phyloP scores from a whole-genome alignment of 2,797 vertebrate species.

The Astyanax mexicanus region DNA sequence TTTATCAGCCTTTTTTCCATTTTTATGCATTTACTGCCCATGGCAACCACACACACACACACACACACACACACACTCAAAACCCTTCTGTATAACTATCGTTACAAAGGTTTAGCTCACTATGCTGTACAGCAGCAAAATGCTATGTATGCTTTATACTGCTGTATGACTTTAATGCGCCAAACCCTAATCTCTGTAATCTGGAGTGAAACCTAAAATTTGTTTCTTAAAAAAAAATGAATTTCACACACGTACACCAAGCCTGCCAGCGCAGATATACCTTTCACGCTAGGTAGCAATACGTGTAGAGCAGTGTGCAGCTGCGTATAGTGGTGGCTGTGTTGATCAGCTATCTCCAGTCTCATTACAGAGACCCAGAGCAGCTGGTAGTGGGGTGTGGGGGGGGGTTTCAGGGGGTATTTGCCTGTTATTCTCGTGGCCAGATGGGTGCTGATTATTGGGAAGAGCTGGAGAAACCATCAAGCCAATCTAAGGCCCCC shows the following conservation, averaged over 20 bases:
- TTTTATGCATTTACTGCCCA: conserved; percentile 35
- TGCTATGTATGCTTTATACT: no score
- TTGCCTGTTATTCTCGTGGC: conserved; percentile 59
- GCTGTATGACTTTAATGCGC: neutral
- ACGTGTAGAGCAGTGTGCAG: conserved; percentile 29
- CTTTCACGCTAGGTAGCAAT: conserved; percentile 10
- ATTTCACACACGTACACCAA: neutral
- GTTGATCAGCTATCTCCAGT: conserved; percentile 66
- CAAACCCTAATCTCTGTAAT: no score
- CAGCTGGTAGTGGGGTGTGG: conserved; percentile 58
- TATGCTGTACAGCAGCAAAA: no score
- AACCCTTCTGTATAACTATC: neutral
- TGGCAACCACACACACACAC: conserved; percentile 2
- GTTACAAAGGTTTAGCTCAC: neutral
- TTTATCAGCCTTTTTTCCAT: conserved; percentile 34
- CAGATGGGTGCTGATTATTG: conserved; percentile 68
- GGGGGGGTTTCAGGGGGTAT: conserved; percentile 47
- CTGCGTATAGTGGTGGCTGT: conserved; percentile 38
- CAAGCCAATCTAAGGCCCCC: conserved; percentile 63
- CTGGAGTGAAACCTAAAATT: no score
- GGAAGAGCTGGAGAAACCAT: conserved; percentile 60
- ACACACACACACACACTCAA: conserved; percentile 12
- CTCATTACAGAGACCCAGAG: conserved; percentile 59
- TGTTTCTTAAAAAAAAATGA: neutral
- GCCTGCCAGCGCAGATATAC: neutral